Conservation (phyloP, 2,113 vertebrate species). For the Pluvialis apricaria region DNA sequence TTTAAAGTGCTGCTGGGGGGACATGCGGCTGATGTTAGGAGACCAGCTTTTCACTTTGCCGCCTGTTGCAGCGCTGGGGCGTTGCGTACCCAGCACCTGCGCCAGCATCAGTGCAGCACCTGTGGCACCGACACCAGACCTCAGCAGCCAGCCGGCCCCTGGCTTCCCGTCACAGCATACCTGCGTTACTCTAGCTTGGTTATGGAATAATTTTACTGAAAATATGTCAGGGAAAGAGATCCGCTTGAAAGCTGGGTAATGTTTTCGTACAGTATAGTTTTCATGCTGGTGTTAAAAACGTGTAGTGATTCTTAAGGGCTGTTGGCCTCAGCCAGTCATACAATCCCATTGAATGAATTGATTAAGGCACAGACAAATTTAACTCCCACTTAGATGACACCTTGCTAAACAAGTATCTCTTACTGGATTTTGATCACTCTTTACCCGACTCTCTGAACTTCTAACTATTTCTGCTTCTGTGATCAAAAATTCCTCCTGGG, state of each 20-base stretch:
- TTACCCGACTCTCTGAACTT: not conserved
- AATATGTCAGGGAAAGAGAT: not conserved
- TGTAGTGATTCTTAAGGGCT: not conserved
- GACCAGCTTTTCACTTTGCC: not conserved
- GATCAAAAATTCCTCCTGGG: not conserved
- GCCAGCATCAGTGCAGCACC: not conserved
- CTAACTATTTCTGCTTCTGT: not conserved
- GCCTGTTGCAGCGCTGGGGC: not conserved
- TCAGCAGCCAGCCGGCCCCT: not conserved
- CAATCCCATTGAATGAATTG: not conserved
- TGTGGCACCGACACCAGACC: not conserved
- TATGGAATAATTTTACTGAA: not conserved
- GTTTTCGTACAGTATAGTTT: not conserved
- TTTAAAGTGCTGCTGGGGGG: not conserved
- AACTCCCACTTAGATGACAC: not conserved
- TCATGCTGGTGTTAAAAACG: not conserved
- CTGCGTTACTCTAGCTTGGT: not conserved
- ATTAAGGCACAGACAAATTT: not conserved
- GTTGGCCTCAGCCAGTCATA: not conserved
- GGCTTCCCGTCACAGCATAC: not conserved
- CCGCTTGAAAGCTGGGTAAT: not conserved
- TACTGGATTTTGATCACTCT: not conserved
- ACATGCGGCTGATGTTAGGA: not conserved
- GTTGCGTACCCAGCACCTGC: rapidly evolving
- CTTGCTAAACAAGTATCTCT: not conserved